Conservation (phyloP, 2,888 invertebrate species). For the Ichneumon xanthorius region DNA sequence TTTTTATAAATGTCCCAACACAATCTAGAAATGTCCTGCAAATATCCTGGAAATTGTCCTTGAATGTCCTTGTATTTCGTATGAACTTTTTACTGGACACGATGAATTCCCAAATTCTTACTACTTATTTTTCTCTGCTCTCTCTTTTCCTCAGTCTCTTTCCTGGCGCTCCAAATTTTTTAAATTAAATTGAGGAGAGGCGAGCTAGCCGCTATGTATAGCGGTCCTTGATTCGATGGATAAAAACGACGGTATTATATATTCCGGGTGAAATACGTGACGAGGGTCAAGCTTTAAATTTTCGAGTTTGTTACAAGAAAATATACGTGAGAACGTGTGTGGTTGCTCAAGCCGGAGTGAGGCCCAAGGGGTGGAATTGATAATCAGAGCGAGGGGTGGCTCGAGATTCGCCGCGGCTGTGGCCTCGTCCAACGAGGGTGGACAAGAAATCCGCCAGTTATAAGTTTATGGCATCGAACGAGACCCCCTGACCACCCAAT, state of each 20-base stretch:
- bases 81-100: no score
- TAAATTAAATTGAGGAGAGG: no score
- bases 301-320: conserved; percentile 29
- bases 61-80: no score
- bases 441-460: conserved; percentile 40
- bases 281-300: conserved; percentile 38
- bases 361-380: conserved; percentile 19
- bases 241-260: conserved; percentile 12
- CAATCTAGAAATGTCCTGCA: no score
- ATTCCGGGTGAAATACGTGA: conserved; percentile 25
- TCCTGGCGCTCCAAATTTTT: no score
- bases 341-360: not conserved
- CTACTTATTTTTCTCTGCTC: not conserved
- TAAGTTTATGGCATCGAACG: conserved; percentile 39
- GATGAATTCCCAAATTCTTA: no score
- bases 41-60: no score
- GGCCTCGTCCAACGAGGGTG: not conserved
- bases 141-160: no score
- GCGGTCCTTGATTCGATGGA: conserved; percentile 21
- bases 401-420: conserved; percentile 2
- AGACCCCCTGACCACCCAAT: conserved; percentile 9
- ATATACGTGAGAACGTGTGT: conserved; percentile 39
- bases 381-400: conserved; percentile 19
- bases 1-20: no score
- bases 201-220: not conserved